phyloP scores from a whole-genome alignment of 2,888 invertebrate genomes.

The Hyalella azteca region DNA sequence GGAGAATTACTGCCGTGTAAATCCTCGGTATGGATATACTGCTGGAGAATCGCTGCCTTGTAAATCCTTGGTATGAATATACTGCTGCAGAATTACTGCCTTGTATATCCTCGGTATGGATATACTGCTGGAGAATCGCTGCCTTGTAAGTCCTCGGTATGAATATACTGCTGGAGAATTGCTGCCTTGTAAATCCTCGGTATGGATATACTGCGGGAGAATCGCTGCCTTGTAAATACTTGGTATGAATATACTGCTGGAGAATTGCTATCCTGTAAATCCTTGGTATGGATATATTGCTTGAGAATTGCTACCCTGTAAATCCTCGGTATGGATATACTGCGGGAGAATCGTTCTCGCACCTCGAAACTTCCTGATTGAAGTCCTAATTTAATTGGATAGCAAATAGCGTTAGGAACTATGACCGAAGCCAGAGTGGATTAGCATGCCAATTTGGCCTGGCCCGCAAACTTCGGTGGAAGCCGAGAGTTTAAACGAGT shows the following conservation, averaged over 20 bases:
- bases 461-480: slow-evolving; percentile 8
- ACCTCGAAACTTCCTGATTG: slow-evolving; percentile 7
- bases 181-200: neutral
- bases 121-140: no score
- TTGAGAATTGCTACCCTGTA: neutral
- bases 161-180: no score
- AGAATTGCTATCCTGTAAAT: neutral
- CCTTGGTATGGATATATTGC: neutral
- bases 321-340: neutral
- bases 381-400: slow-evolving; percentile 17
- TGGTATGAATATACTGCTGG: neutral
- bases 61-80: no score
- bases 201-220: neutral
- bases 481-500: neutral
- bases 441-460: slow-evolving; percentile 16
- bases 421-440: slow-evolving; percentile 2
- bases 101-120: no score
- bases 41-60: no score
- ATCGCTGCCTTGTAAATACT: neutral
- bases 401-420: slow-evolving; percentile 23
- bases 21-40: no score
- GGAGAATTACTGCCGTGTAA: no score
- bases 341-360: neutral
- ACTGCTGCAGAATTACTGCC: no score
- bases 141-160: no score